Percentiles rank a stretch among this genome's conserved stretches.
Conservation (phyloP, 2,113 vertebrate genomes). For the Pterocles gutturalis region DNA sequence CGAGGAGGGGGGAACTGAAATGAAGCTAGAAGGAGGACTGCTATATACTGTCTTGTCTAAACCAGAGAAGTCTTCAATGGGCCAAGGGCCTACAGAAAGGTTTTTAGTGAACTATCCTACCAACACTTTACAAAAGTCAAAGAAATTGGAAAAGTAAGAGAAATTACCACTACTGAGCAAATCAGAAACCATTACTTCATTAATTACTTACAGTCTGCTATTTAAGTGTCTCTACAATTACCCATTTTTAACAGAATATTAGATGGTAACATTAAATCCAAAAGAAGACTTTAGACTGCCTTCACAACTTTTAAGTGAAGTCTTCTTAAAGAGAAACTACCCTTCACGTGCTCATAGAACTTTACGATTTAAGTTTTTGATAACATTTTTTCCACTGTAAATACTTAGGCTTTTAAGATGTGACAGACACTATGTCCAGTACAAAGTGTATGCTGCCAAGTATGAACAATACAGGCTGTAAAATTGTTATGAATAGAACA, state of each 20-base stretch:
- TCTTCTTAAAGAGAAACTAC: neutral
- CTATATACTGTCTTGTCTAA: neutral
- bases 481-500: neutral
- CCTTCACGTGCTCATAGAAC: neutral
- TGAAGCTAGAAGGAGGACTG: neutral
- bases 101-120: neutral
- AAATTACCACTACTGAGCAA: neutral
- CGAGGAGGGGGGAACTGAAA: rapidly evolving
- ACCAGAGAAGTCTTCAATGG: neutral
- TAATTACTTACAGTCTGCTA: neutral
- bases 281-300: neutral
- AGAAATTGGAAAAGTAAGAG: neutral
- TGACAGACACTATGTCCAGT: too few relatives aligned
- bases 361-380: neutral
- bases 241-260: neutral
- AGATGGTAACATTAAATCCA: neutral
- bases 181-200: rapidly evolving
- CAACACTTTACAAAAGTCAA: neutral
- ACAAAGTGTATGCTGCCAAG: neutral
- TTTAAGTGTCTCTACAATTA: neutral
- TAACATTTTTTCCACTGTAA: neutral
- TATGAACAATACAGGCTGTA: neutral
- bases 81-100: neutral
- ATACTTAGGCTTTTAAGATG: too few relatives aligned
- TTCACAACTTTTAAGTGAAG: neutral